phyloP scores from a whole-genome alignment of 2,888 invertebrate genomes.

The Leptura quadrifasciata region DNA sequence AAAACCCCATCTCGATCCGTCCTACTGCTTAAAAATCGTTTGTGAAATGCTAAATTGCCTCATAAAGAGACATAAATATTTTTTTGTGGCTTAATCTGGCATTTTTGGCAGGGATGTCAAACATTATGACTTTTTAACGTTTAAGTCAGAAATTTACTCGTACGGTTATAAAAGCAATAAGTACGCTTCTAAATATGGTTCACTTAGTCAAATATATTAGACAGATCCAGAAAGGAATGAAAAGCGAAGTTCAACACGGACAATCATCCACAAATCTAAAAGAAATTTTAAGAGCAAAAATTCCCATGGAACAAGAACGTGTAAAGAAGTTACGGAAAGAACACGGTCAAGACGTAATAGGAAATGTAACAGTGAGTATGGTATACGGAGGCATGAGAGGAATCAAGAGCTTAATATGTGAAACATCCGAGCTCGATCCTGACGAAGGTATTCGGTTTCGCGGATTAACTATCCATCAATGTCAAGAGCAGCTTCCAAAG shows the following conservation, averaged over 20 bases:
- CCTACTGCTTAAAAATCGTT: too few species aligned
- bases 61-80: too few species aligned
- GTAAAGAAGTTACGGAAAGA: conserved; percentile 92
- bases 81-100: too few species aligned
- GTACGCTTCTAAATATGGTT: conserved; percentile 2
- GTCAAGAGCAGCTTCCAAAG: conserved; percentile 89
- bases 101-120: too few species aligned
- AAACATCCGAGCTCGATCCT: conserved; percentile 94
- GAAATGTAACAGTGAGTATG: conserved; percentile 98
- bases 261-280: conserved; percentile 81
- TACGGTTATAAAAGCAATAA: neutral
- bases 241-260: neutral
- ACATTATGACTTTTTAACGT: too few species aligned
- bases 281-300: conserved; percentile 87
- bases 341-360: conserved; percentile 91
- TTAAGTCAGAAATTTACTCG: neutral
- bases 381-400: conserved; percentile 97
- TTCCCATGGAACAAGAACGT: conserved; percentile 92
- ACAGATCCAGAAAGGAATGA: neutral
- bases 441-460: conserved; percentile 97
- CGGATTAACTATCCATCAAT: conserved; percentile 93
- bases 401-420: conserved; percentile 94
- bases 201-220: neutral
- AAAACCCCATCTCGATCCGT: too few species aligned
- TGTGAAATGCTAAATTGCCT: too few species aligned